phyloP scores from a whole-genome alignment of 2,113 vertebrate species.

The Pyrgilauda ruficollis region DNA sequence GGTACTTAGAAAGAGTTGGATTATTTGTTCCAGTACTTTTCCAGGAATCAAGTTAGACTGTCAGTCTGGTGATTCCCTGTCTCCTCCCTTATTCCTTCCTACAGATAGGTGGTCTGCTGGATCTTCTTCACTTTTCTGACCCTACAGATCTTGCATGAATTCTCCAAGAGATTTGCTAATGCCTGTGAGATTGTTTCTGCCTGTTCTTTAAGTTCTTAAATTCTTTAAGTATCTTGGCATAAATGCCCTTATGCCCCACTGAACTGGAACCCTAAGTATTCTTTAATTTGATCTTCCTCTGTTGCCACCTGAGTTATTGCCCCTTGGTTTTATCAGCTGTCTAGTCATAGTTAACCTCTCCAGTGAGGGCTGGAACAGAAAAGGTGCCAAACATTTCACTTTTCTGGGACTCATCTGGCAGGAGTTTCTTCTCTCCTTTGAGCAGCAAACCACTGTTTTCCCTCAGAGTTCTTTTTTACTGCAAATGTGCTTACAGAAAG shows the following conservation, averaged over 20 bases:
- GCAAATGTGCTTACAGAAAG: conserved; percentile 49
- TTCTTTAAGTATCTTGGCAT: background rate
- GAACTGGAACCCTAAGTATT: background rate
- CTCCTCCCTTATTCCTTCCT: background rate
- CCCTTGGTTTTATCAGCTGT: background rate
- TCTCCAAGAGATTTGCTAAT: background rate
- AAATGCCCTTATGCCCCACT: background rate
- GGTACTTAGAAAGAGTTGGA: background rate
- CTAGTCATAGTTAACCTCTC: background rate
- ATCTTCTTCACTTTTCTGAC: background rate
- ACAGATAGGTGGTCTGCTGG: background rate
- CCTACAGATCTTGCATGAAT: background rate
- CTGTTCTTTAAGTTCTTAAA: background rate
- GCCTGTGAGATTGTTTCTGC: background rate
- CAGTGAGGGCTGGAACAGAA: conserved; percentile 7
- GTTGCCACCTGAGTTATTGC: background rate
- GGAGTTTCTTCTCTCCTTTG: background rate
- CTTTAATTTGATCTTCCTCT: background rate
- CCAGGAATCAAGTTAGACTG: background rate
- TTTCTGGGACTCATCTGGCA: conserved; percentile 17
- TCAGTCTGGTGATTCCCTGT: background rate
- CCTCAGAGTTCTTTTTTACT: conserved; percentile 25
- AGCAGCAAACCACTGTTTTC: conserved; percentile 8
- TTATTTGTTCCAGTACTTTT: background rate
- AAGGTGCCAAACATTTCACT: conserved; percentile 7